Conservation (phyloP, 2,797 vertebrate species). For the Phyllotis vaccarum region DNA sequence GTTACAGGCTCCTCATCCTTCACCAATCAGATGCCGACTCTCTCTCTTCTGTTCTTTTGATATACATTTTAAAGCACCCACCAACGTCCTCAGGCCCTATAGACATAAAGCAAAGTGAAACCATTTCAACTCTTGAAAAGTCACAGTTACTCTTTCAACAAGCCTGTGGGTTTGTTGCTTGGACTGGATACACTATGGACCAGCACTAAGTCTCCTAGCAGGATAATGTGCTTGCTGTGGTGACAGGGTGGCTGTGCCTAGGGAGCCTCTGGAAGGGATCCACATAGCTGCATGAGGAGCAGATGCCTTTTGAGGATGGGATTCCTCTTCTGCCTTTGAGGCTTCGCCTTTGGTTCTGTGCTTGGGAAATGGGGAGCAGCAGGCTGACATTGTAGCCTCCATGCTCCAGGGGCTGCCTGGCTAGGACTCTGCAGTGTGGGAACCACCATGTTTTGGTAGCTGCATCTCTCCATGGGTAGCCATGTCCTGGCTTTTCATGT, state of each 20-base stretch:
- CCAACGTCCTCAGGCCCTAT: background rate
- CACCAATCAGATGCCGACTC: background rate
- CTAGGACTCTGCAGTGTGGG: background rate
- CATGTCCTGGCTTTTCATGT: no score
- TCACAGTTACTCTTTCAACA: background rate
- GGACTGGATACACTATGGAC: no score
- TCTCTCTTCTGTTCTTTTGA: background rate
- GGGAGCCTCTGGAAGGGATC: background rate
- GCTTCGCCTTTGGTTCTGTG: background rate
- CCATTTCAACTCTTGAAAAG: background rate
- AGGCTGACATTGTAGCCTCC: background rate
- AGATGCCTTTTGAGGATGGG: background rate
- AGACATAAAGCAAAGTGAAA: background rate
- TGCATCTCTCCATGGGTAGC: no score
- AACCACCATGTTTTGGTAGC: background rate
- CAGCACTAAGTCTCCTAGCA: background rate
- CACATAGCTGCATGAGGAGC: background rate
- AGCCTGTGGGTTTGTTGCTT: background rate
- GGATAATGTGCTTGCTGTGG: fast-evolving
- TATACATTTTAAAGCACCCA: no score
- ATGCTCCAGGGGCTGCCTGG: fast-evolving
- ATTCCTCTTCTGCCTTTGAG: background rate
- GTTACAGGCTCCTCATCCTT: background rate
- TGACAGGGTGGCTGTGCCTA: background rate
- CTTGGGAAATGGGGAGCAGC: background rate